These are phyloP conservation scores for Neomonachus schauinslandi DNA, from an alignment of 2,113 vertebrate species.

Conservation along the genomic window DNA sequence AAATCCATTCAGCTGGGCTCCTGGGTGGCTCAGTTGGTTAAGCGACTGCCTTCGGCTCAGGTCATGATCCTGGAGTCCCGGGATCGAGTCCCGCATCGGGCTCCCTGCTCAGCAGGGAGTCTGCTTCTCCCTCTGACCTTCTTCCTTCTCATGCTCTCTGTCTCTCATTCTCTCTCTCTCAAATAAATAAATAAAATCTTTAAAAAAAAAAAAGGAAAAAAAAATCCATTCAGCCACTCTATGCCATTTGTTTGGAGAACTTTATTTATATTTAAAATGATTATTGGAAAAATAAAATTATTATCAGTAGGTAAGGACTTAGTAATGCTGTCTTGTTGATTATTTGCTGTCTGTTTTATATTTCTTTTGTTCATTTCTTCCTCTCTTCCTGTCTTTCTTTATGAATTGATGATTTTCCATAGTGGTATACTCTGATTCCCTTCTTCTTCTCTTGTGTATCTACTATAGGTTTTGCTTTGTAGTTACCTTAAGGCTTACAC, in stretches of 20 bases:
- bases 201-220: not conserved
- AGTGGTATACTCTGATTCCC: not conserved
- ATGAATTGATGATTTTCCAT: not conserved
- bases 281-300: not conserved
- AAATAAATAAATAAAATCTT: too few relatives aligned
- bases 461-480: not conserved
- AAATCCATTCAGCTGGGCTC: not conserved
- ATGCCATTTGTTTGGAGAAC: not conserved
- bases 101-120: too few relatives aligned
- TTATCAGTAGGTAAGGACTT: not conserved
- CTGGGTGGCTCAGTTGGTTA: too few relatives aligned
- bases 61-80: too few relatives aligned
- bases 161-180: too few relatives aligned
- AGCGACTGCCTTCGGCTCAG: too few relatives aligned
- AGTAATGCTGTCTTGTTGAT: not conserved
- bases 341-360: not conserved
- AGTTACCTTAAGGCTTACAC: not conserved
- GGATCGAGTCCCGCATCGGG: too few relatives aligned
- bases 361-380: not conserved
- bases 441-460: not conserved
- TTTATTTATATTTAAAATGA: not conserved
- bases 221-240: not conserved
- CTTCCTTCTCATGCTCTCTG: too few relatives aligned
- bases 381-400: not conserved
- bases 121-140: too few relatives aligned